Percentiles rank a stretch among this genome's conserved stretches.
phyloP scores from a whole-genome alignment of 2,888 invertebrate species.

The Leucoptera coffeella region DNA sequence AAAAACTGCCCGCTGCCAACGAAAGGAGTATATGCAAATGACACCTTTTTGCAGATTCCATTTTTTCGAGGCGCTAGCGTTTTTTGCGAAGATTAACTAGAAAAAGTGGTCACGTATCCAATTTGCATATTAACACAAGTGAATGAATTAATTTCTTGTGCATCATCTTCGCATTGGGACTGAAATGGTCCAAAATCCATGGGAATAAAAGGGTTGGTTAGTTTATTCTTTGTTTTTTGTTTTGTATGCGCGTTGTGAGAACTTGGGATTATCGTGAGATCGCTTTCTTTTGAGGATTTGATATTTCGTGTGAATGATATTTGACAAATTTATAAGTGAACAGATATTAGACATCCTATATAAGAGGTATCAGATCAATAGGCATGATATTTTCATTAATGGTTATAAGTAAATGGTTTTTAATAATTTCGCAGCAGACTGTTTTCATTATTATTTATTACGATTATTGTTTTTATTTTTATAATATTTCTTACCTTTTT shows the following conservation, averaged over 20 bases:
- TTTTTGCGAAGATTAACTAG: constrained; percentile 13
- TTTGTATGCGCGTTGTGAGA: constrained; percentile 10
- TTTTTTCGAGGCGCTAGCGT: constrained; percentile 14
- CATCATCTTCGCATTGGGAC: too few relatives aligned
- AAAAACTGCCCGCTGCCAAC: too few relatives aligned
- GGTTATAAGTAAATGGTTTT: too few relatives aligned
- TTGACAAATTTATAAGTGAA: neutral
- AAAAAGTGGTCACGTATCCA: constrained; percentile 39
- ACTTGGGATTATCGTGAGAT: constrained; percentile 5
- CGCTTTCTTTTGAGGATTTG: neutral
- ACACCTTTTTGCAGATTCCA: constrained; percentile 14
- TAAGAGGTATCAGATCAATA: too few relatives aligned
- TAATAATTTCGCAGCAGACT: too few relatives aligned
- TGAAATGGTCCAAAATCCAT: too few relatives aligned
- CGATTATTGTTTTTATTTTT: too few relatives aligned
- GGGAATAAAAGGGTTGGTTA: too few relatives aligned
- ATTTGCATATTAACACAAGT: constrained; percentile 24
- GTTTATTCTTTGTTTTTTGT: constrained; percentile 28
- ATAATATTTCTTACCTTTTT: too few relatives aligned
- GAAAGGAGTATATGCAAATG: constrained; percentile 38
- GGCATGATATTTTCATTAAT: too few relatives aligned
- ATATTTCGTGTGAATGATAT: neutral
- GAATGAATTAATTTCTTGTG: constrained; percentile 18
- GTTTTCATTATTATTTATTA: too few relatives aligned
- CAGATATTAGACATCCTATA: too few relatives aligned